A percentile compares a stretch with the other conserved stretches of the same genome.
These are phyloP conservation scores for Pogonocichla stellata DNA, from an alignment of 2,113 vertebrate genomes.

Conservation along the genomic window DNA sequence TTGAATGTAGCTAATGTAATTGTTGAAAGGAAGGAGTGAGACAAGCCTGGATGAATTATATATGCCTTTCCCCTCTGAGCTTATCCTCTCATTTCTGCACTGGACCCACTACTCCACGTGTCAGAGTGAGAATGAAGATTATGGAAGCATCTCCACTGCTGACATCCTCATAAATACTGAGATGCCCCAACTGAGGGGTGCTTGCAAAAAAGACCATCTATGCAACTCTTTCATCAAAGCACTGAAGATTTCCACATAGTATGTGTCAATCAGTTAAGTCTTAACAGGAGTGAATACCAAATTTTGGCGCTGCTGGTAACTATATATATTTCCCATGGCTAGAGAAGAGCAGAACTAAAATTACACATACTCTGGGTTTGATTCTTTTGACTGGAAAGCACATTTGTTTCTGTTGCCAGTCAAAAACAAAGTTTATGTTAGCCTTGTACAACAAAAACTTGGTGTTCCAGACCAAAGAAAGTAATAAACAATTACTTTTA, in stretches of 20 bases:
- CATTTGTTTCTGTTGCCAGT: background rate
- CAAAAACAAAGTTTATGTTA: background rate
- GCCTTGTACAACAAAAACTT: background rate
- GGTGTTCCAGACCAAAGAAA: background rate
- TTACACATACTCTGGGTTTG: background rate
- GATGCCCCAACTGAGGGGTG: background rate
- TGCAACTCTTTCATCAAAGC: background rate
- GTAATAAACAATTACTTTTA: background rate
- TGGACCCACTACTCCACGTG: background rate
- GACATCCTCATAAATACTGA: background rate
- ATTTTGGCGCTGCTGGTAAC: background rate
- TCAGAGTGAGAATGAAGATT: background rate
- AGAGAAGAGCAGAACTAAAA: background rate
- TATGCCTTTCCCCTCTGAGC: background rate
- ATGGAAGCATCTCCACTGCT: background rate
- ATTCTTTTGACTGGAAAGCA: background rate
- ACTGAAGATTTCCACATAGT: background rate
- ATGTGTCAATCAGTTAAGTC: background rate
- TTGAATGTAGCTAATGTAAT: background rate
- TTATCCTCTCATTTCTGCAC: background rate
- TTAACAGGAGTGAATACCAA: background rate
- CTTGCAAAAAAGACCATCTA: background rate
- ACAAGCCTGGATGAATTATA: conserved; percentile 26
- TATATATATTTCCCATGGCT: background rate
- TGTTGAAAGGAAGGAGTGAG: background rate